phyloP scores from a whole-genome alignment of 2,113 vertebrate genomes.

The Thalassarche chlororhynchos region DNA sequence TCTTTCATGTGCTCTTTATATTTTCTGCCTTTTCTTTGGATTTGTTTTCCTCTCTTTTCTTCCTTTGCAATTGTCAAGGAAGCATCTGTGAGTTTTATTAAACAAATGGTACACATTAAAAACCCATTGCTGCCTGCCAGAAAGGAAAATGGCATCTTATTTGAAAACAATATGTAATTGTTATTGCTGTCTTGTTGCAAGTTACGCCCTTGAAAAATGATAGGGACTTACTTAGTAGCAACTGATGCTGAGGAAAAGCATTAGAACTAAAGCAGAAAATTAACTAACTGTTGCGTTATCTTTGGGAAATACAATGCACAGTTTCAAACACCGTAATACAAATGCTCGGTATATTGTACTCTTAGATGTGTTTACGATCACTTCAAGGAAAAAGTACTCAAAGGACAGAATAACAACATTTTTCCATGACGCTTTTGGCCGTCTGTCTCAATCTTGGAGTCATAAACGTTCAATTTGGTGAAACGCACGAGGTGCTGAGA shows the following conservation, averaged over 20 bases:
- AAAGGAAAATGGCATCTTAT: conserved; percentile 53
- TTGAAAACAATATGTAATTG: conserved; percentile 51
- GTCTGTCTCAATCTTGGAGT: not conserved
- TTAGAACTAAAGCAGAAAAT: not conserved
- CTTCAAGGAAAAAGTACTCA: not conserved
- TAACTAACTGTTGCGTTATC: not conserved
- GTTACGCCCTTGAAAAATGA: conserved; percentile 32
- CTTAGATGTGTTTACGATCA: not conserved
- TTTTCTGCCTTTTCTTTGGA: not conserved
- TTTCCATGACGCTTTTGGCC: not conserved
- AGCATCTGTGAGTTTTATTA: conserved; percentile 47
- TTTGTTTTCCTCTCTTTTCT: conserved; percentile 13
- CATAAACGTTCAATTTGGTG: not conserved
- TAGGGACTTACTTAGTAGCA: not conserved
- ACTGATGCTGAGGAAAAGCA: not conserved
- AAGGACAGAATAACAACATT: not conserved
- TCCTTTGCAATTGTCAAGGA: conserved; percentile 15
- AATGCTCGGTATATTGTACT: not conserved
- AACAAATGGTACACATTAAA: conserved; percentile 59
- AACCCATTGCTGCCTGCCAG: not conserved
- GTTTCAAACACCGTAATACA: not conserved
- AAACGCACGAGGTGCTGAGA: not conserved
- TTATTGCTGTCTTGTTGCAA: conserved; percentile 48
- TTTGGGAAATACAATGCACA: not conserved
- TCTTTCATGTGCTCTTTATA: not conserved